Evolutionary conservation across 2,888 invertebrate genomes (phyloP), one percentile per base, ranked within the genome.

Genomic region (Cyclophora punctaria): DNA sequence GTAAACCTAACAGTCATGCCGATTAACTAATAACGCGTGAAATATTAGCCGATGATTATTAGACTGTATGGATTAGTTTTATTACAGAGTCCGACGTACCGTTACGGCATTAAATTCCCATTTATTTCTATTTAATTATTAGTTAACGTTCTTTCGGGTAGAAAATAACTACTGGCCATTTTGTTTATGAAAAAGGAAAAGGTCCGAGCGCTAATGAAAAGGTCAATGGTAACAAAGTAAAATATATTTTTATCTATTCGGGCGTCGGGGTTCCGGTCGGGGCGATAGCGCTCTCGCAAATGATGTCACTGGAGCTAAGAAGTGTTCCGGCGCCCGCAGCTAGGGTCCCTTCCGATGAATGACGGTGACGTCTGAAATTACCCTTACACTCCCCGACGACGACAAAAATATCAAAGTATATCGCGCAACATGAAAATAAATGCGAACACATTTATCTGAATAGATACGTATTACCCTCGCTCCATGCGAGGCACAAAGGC

Each of bases 301-400:
- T 68, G 71, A 72, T 53, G 52, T 54, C 63, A 61, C 66, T 63
- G 58, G 57, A 62, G 58, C 65, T 59, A 61, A 52, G 52, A 64
- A 62, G 63, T 59, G 72, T 71, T 71, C 70, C 73, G 73, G 69
- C 63, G 67, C 71, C 69, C 63, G 65, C 63, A 68, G 68, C 66
- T 66, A 64, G 62, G 62, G 66, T 62, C 66, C 67, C 71, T 75
- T 71, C 70, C 72, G 71, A 67, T 63, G 62, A 58, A 66, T 63
- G 62, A 58, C 53, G 52, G 49, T 58, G 56, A 59, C 57, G 60
- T 60, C 60, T 62, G 56, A 58, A 66, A 63, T 67, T 62, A 67
- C 66, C 58, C 56, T 37, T 47, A 44, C 50, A 47, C 47, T 37
- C 48, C 5, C 5, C 44, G 20, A 34, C 44, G 3, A 44, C 45